Evolutionary conservation across 1,140 invertebrate genomes (phyloP), one percentile per base, ranked within the genome.

Genomic region (Panagrolaimus sp.): DNA sequence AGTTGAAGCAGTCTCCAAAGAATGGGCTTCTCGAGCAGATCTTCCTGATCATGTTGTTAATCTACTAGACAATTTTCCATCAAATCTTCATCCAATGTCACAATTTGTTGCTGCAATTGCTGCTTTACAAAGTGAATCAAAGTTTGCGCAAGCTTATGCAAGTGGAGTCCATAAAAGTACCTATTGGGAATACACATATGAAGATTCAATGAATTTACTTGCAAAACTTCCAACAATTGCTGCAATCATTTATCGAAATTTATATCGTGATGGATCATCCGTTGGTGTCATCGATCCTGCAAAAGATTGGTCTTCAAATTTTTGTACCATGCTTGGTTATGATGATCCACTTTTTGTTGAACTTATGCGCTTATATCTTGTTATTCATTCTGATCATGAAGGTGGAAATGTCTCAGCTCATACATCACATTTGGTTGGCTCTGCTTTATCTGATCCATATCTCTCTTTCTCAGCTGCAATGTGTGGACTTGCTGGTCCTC

Each of bases 171-270:
- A 90, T 83, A 95, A 94, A 84, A 86, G 87, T 48, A 89, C 90
- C 77, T 94, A 92, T 82, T 95, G 93, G 93, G 91, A 96, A 87
- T 89, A 90, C 85, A 82, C 79, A 65, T 79, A 75, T 48, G 93
- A 97, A 86, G 94, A 98, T 84, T 88, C 91, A 24, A 94, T 97
- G 91, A 91, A 96, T 84, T 85, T 97, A 74, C 94, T 97, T 83
- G 94, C 94, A 44, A 97, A 97, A 84, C 85, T 97, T 73, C 93
- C 93, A 0, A 92, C 92, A 21, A 89, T 97, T 21, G 93, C 94
- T 10, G 92, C 94, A 1, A 92, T 92, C 4, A 96, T 98, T 72
- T 97, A 97, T 84, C 88, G 90, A 76, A 94, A 94, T 83, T 87
- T 91, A 24, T 94, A 91, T 85, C 87, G 89, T 73, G 90, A 91